Percentiles rank a stretch among this genome's conserved stretches.
Evolutionary conservation across 2,797 vertebrate genomes (phyloP).

Genomic region (Myotis findleyi): DNA sequence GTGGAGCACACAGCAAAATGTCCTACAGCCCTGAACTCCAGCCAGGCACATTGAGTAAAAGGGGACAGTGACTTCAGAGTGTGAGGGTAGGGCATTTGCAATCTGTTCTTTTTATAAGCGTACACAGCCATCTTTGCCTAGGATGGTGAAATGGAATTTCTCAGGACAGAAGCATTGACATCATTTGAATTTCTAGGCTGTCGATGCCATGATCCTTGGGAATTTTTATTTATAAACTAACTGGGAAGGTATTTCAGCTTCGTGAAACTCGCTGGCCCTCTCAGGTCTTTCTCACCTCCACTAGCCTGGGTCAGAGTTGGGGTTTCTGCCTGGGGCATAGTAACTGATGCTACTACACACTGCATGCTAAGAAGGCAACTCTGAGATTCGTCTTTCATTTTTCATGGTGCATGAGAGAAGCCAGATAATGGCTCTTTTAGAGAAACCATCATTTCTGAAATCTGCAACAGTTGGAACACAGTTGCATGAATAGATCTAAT

Average conservation of each 20-base stretch:
- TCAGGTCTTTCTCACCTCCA: neutral
- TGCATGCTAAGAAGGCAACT: neutral
- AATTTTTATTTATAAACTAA: slow-evolving; percentile 33
- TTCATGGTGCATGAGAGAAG: neutral
- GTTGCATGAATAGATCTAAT: neutral
- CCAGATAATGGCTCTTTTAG: neutral
- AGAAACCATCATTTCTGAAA: neutral
- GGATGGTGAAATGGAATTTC: neutral
- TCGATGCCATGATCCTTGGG: neutral
- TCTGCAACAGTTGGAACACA: neutral
- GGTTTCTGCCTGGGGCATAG: neutral
- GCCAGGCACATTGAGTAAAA: neutral
- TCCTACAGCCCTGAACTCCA: slow-evolving; percentile 9
- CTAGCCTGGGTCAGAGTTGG: neutral
- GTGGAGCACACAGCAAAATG: neutral
- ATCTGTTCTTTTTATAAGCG: neutral
- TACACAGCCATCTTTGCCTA: neutral
- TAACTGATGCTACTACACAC: neutral
- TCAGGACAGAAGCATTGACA: slow-evolving; percentile 10
- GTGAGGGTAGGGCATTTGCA: neutral
- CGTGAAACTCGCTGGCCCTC: neutral
- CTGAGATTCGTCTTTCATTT: neutral
- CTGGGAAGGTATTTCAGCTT: slow-evolving; percentile 12
- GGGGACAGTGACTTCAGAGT: slow-evolving; percentile 15
- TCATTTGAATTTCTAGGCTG: slow-evolving; percentile 38